Evolutionary conservation across 2,113 vertebrate genomes (phyloP).

Genomic region (Oryzias curvinotus): DNA sequence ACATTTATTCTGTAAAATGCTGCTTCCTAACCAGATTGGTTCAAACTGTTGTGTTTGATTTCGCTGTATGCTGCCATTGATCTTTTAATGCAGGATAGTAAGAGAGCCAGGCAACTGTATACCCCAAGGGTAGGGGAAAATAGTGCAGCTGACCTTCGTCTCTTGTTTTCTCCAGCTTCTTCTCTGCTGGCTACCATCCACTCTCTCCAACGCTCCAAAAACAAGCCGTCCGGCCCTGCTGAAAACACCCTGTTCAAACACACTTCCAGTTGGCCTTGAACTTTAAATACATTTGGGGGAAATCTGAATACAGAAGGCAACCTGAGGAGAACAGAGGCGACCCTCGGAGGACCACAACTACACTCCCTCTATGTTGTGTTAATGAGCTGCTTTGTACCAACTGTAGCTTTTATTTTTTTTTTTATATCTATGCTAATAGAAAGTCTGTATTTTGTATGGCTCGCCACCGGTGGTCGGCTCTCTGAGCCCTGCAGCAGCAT

Average conservation of each 20-base stretch:
- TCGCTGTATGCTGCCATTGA: slow-evolving; percentile 47
- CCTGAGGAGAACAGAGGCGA: slow-evolving; percentile 61
- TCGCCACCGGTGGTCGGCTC: slow-evolving; percentile 51
- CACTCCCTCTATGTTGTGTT: slow-evolving; percentile 76
- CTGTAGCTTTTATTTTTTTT: slow-evolving; percentile 43
- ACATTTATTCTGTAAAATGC: slow-evolving; percentile 28
- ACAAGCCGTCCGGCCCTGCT: slow-evolving; percentile 22
- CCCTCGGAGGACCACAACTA: slow-evolving; percentile 64
- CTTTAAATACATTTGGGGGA: slow-evolving; percentile 62
- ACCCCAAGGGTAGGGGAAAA: slow-evolving; percentile 53
- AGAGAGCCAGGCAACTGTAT: slow-evolving; percentile 39
- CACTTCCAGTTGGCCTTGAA: slow-evolving; percentile 61
- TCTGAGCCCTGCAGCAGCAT: slow-evolving; percentile 55
- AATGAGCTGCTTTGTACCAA: slow-evolving; percentile 76
- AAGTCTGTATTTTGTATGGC: slow-evolving; percentile 65
- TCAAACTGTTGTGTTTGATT: slow-evolving; percentile 38
- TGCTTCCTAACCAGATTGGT: slow-evolving; percentile 42
- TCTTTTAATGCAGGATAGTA: slow-evolving; percentile 61
- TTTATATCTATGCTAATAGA: slow-evolving; percentile 75
- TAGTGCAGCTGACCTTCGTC: slow-evolving; percentile 9
- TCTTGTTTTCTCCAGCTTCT: slow-evolving; percentile 24
- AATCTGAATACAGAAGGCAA: slow-evolving; percentile 75
- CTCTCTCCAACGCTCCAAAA: slow-evolving; percentile 28
- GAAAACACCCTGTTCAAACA: slow-evolving; percentile 60
- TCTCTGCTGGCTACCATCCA: slow-evolving; percentile 22